Conservation (phyloP, 1,140 invertebrate genomes). For the Littorina saxatilis region DNA sequence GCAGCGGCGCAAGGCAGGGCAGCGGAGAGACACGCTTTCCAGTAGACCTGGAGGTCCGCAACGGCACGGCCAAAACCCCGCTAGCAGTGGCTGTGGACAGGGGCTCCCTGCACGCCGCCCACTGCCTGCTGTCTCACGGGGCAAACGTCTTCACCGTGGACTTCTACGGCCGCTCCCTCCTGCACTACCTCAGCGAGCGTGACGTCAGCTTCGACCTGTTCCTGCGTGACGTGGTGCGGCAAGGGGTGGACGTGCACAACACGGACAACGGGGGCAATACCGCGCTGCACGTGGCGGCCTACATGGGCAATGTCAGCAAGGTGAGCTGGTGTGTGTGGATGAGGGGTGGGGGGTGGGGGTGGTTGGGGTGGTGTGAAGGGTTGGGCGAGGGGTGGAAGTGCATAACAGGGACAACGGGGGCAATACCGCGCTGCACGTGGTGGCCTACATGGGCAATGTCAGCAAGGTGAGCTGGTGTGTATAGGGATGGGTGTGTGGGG, state of each 20-base stretch:
- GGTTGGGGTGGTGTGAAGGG: too few species aligned
- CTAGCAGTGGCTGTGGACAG: constrained; percentile 33
- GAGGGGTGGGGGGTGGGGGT: too few species aligned
- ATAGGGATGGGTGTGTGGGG: too few species aligned
- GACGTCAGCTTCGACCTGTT: constrained; percentile 21
- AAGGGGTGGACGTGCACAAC: constrained; percentile 83
- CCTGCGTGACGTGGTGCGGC: constrained; percentile 28
- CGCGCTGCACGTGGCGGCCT: constrained; percentile 85
- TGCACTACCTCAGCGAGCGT: constrained; percentile 34
- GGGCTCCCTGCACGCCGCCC: constrained; percentile 19
- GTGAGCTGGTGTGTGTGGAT: too few species aligned
- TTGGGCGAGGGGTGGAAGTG: constrained; percentile 80
- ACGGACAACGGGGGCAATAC: constrained; percentile 89
- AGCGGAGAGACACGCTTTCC: background rate
- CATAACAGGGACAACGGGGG: constrained; percentile 87
- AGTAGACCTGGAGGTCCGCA: constrained; percentile 27
- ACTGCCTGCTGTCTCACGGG: constrained; percentile 25
- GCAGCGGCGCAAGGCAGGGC: too few species aligned
- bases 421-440: constrained; percentile 88
- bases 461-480: constrained; percentile 18
- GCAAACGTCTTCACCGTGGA: constrained; percentile 17
- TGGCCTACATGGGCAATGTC: constrained; percentile 74
- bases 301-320: constrained; percentile 30
- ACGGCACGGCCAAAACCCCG: constrained; percentile 28
- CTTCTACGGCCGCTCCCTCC: constrained; percentile 30